Percentiles rank a stretch among this genome's conserved stretches.
Conservation (phyloP, 2,113 vertebrate genomes). For the Lota lota region DNA sequence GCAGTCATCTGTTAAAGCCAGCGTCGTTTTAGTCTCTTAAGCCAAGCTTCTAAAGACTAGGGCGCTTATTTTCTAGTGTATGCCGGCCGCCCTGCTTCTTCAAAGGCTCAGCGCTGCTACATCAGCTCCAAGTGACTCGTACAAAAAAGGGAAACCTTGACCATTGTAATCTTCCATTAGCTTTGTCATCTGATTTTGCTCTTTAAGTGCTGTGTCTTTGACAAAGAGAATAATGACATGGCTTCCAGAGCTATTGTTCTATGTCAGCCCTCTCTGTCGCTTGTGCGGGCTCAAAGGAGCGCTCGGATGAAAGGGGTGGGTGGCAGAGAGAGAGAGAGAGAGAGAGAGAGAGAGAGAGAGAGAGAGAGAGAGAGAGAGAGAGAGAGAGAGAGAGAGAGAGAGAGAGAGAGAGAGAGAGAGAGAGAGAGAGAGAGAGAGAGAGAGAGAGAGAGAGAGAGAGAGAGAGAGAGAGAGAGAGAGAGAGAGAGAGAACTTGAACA, state of each 20-base stretch:
- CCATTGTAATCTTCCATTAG: conserved; percentile 5
- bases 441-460: neutral
- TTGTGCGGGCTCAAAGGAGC: neutral
- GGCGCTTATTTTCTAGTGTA: too few species aligned
- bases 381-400: neutral
- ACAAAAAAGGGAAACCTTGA: conserved; percentile 3
- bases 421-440: neutral
- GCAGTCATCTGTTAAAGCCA: too few species aligned
- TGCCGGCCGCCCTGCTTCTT: too few species aligned
- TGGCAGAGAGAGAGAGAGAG: neutral
- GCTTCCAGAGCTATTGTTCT: neutral
- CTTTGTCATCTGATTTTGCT: conserved; percentile 5
- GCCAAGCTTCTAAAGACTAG: too few species aligned
- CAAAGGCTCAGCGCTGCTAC: too few species aligned
- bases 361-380: neutral
- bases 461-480: neutral
- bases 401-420: neutral
- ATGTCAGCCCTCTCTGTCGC: neutral
- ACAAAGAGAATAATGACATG: conserved; percentile 13
- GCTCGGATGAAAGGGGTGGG: neutral
- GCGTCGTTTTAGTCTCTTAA: too few species aligned
- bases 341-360: neutral
- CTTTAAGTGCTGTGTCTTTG: conserved; percentile 4
- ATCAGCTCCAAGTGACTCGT: neutral
- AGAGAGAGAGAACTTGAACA: conserved; percentile 4